These are phyloP conservation scores for Hemiprocne comata DNA, from an alignment of 2,113 vertebrate genomes.

Conservation along the genomic window DNA sequence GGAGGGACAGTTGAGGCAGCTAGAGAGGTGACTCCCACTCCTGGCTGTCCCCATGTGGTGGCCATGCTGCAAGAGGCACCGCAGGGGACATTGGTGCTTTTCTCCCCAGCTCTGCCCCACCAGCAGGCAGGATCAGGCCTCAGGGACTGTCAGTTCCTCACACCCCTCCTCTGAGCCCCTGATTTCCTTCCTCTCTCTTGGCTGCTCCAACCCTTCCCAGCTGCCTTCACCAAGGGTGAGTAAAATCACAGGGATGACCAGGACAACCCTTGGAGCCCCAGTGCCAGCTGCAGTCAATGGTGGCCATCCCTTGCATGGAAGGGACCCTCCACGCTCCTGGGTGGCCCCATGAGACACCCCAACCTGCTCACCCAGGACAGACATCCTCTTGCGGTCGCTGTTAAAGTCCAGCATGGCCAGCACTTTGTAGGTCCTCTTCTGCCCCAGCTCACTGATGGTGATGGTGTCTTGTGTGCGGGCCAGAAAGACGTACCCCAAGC, in stretches of 20 bases:
- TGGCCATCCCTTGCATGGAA: not conserved
- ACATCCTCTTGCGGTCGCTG: slow-evolving; percentile 92
- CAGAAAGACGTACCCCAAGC: slow-evolving; percentile 88
- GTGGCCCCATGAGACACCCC: not conserved
- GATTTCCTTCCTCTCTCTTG: not conserved
- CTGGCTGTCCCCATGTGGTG: accelerated
- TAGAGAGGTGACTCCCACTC: not conserved
- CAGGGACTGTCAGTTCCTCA: not conserved
- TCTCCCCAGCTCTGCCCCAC: not conserved
- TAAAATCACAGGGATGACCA: not conserved
- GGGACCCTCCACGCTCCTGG: too few species aligned
- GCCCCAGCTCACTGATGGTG: slow-evolving; percentile 84
- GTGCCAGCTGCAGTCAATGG: accelerated
- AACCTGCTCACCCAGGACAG: slow-evolving; percentile 84
- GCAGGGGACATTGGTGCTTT: accelerated
- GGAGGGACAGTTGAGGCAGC: not conserved
- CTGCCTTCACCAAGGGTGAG: not conserved
- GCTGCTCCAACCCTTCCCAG: not conserved
- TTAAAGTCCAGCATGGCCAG: slow-evolving; percentile 92
- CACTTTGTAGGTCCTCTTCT: slow-evolving; percentile 79
- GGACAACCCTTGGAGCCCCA: not conserved
- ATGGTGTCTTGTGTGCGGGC: slow-evolving; percentile 86
- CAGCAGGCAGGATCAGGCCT: not conserved
- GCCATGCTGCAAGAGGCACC: not conserved
- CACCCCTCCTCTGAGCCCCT: not conserved